Evolutionary conservation across 2,888 invertebrate species (phyloP).

Genomic region (Meliscaeva auricollis): DNA sequence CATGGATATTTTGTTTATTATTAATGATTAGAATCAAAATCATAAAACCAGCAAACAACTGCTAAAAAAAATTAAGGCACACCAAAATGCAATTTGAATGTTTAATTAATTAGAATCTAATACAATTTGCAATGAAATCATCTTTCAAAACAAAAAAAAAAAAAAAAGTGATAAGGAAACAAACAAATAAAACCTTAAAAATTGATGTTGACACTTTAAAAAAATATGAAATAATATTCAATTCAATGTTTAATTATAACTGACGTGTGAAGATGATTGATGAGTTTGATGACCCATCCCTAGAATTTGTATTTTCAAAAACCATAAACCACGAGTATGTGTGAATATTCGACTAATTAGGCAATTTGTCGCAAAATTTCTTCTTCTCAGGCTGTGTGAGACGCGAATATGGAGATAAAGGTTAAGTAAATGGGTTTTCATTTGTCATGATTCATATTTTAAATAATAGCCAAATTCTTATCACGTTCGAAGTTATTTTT

Average conservation of each 20-base stretch:
- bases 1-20: too few relatives aligned
- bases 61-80: neutral
- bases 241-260: neutral
- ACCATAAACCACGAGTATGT: neutral
- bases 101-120: neutral
- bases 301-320: neutral
- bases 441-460: neutral
- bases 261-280: slow-evolving; percentile 18
- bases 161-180: neutral
- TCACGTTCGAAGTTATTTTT: slow-evolving; percentile 11
- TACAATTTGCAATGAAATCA: slow-evolving; percentile 14
- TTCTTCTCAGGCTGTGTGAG: slow-evolving; percentile 3
- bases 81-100: slow-evolving; percentile 1
- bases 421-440: neutral
- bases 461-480: slow-evolving; percentile 14
- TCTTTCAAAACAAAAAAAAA: neutral
- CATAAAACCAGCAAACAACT: neutral
- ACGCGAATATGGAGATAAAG: slow-evolving; percentile 4
- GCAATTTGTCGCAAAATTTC: slow-evolving; percentile 22
- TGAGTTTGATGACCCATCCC: slow-evolving; percentile 17
- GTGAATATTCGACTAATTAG: slow-evolving; percentile 7
- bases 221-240: neutral
- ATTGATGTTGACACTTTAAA: neutral
- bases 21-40: slow-evolving; percentile 7
- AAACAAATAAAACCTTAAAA: neutral